Percentiles rank a stretch among this genome's conserved stretches.
These are phyloP conservation scores for Cryptotermes secundus DNA, from an alignment of 1,140 invertebrate species.

Conservation along the genomic window DNA sequence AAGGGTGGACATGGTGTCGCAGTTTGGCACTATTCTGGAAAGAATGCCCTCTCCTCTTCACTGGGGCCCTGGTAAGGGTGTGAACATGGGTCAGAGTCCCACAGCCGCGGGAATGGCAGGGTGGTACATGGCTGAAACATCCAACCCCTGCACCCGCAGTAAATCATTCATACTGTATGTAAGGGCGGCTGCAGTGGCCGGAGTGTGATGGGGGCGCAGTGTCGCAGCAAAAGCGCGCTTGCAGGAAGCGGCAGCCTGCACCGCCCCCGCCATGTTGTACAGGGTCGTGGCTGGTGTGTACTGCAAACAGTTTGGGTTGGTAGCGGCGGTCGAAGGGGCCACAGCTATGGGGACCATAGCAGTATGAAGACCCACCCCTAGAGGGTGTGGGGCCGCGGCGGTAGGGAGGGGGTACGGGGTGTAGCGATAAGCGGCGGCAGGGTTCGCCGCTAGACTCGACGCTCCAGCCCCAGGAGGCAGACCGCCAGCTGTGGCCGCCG, in stretches of 20 bases:
- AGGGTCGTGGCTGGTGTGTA: conserved; percentile 44
- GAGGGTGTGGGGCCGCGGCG: conserved; percentile 38
- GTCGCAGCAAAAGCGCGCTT: conserved; percentile 51
- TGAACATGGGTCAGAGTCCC: conserved; percentile 67
- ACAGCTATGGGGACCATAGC: conserved; percentile 41
- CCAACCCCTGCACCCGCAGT: conserved; percentile 63
- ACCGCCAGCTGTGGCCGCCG: conserved; percentile 45
- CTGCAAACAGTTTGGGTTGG: conserved; percentile 32
- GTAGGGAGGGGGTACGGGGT: conserved; percentile 59
- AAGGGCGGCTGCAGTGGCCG: conserved; percentile 52
- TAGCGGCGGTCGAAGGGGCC: conserved; percentile 44
- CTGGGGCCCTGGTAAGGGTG: conserved; percentile 56
- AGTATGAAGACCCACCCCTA: conserved; percentile 41
- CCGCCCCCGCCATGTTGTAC: conserved; percentile 55
- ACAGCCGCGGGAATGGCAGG: conserved; percentile 55
- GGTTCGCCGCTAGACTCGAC: conserved; percentile 29
- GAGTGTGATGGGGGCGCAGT: conserved; percentile 39
- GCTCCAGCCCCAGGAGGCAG: conserved; percentile 48
- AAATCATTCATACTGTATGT: conserved; percentile 69
- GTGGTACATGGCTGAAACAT: conserved; percentile 61
- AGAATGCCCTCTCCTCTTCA: conserved; percentile 38
- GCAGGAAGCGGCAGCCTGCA: conserved; percentile 52
- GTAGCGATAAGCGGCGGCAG: conserved; percentile 49
- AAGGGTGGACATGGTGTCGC: neutral
- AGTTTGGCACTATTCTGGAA: conserved; percentile 21